Percentiles rank a stretch among this genome's conserved stretches.
These are phyloP conservation scores for Serinus canaria DNA, from an alignment of 2,113 vertebrate genomes.

Conservation along the genomic window DNA sequence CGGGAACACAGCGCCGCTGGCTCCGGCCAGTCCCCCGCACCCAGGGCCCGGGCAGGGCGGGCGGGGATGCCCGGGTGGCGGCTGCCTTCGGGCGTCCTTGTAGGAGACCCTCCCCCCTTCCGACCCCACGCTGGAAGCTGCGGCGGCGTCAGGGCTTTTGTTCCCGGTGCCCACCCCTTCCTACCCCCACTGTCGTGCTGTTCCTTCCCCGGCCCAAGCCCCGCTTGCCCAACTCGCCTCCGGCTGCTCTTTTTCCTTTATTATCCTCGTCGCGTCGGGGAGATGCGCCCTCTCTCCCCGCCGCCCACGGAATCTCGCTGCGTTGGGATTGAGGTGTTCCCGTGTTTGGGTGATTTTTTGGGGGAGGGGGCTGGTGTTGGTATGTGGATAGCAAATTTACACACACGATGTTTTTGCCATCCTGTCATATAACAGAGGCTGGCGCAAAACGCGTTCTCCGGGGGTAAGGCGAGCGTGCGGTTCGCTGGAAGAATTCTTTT, in stretches of 20 bases:
- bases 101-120: background rate
- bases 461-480: background rate
- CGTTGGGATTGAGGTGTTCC: background rate
- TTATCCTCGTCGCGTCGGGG: background rate
- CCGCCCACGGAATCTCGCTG: background rate
- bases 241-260: background rate
- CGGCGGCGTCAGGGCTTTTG: conserved; percentile 26
- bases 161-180: background rate
- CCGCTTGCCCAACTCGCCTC: background rate
- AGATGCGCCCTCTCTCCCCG: background rate
- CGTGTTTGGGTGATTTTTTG: background rate
- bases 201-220: background rate
- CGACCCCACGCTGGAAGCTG: background rate
- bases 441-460: background rate
- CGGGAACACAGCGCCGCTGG: background rate
- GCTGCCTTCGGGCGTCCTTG: background rate
- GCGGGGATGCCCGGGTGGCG: background rate
- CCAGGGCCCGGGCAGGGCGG: background rate
- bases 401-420: background rate
- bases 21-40: background rate
- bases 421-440: background rate
- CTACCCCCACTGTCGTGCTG: background rate
- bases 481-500: conserved; percentile 7
- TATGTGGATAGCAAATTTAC: background rate
- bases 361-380: background rate